phyloP scores from a whole-genome alignment of 2,888 invertebrate genomes.

The Cheilosia impressa region DNA sequence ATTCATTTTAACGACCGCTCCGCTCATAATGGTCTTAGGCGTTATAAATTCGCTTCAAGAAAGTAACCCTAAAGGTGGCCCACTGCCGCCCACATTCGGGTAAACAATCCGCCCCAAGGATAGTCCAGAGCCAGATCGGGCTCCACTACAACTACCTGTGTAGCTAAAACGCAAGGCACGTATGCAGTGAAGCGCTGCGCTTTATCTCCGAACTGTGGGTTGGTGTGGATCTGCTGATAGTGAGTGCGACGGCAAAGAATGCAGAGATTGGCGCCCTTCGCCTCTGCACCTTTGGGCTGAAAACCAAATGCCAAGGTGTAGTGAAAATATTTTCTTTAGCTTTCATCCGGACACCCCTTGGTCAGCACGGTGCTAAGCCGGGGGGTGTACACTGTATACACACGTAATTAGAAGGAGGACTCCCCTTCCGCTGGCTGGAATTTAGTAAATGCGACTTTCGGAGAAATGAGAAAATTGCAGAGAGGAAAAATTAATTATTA shows the following conservation, averaged over 20 bases:
- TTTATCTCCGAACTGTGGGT: conserved; percentile 20
- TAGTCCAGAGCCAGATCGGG: conserved; percentile 38
- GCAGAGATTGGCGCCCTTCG: neutral
- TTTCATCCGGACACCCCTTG: conserved; percentile 65
- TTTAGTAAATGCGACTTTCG: conserved; percentile 75
- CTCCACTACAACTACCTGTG: neutral
- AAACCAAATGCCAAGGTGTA: conserved; percentile 72
- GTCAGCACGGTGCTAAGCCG: conserved; percentile 24
- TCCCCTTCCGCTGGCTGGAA: conserved; percentile 49
- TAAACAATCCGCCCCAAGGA: conserved; percentile 70
- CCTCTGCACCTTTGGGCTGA: conserved; percentile 39
- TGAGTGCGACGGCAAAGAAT: conserved; percentile 63
- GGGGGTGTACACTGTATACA: neutral
- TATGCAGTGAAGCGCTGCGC: conserved; percentile 66
- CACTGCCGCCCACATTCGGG: conserved; percentile 36
- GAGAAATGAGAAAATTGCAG: conserved; percentile 74
- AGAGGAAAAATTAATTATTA: conserved; percentile 76
- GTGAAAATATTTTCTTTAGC: conserved; percentile 73
- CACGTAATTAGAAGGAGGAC: conserved; percentile 36
- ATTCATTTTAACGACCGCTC: conserved; percentile 73
- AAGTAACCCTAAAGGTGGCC: conserved; percentile 54
- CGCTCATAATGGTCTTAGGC: conserved; percentile 69
- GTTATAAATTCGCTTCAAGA: conserved; percentile 74
- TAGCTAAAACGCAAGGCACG: conserved; percentile 47
- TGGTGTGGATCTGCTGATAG: neutral